A percentile compares a stretch with the other conserved stretches of the same genome.
These are phyloP conservation scores for Varecia variegata DNA, from an alignment of 2,797 vertebrate species.

Conservation along the genomic window DNA sequence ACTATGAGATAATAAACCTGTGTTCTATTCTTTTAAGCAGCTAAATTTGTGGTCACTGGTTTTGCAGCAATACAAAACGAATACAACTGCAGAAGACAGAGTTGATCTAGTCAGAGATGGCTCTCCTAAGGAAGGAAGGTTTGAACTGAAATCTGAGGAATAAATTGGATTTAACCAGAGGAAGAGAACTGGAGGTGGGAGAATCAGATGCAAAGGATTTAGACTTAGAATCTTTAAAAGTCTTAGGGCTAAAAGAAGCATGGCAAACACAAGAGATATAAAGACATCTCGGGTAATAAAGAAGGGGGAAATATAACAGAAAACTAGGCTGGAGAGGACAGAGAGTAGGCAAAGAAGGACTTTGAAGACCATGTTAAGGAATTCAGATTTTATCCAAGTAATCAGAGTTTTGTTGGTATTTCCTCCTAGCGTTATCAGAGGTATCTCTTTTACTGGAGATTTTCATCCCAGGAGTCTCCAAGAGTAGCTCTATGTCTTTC, in stretches of 20 bases:
- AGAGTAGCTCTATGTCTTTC: neutral
- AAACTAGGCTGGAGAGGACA: neutral
- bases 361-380: neutral
- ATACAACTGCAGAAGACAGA: neutral
- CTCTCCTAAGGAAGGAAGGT: neutral
- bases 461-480: neutral
- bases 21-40: neutral
- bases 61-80: neutral
- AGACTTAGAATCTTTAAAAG: conserved; percentile 12
- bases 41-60: neutral
- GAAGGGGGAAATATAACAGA: neutral
- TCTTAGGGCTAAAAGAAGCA: neutral
- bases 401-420: neutral
- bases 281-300: neutral
- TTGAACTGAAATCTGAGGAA: neutral
- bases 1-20: neutral
- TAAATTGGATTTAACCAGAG: neutral
- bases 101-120: neutral
- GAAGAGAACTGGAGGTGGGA: neutral
- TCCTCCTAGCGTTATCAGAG: neutral
- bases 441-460: neutral
- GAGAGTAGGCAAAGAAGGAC: neutral
- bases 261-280: neutral
- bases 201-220: neutral
- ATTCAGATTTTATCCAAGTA: neutral